These are phyloP conservation scores for Hemibagrus wyckioides DNA, from an alignment of 2,113 vertebrate species.

Conservation along the genomic window DNA sequence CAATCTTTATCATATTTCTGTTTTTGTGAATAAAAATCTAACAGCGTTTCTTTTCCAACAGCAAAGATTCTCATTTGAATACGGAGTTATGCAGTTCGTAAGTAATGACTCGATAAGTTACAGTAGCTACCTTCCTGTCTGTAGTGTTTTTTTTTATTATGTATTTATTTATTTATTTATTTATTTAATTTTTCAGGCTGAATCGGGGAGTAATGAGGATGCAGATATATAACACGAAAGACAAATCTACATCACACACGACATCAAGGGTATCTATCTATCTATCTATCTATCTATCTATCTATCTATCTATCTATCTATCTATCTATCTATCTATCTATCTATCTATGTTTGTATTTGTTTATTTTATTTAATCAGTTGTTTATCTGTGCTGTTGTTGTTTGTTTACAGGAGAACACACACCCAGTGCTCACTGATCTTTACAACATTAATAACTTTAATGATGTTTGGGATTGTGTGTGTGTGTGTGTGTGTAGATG, in stretches of 20 bases:
- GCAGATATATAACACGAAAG: not conserved
- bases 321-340: not conserved
- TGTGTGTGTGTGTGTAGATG: not conserved
- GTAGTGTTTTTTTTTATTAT: not conserved
- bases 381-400: not conserved
- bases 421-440: not conserved
- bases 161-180: not conserved
- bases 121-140: not conserved
- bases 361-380: not conserved
- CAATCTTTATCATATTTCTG: not conserved
- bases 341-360: not conserved
- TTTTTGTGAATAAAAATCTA: not conserved
- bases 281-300: not conserved
- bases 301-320: not conserved
- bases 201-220: no score
- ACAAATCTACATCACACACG: no score
- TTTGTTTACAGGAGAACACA: not conserved
- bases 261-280: not conserved
- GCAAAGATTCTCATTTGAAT: not conserved
- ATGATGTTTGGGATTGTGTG: not conserved
- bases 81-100: not conserved
- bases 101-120: not conserved
- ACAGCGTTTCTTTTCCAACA: not conserved
- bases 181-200: not conserved
- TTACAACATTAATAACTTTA: not conserved